Percentiles rank a stretch among this genome's conserved stretches.
Conservation (phyloP, 2,888 invertebrate genomes). For the Ormyrus rosae region DNA sequence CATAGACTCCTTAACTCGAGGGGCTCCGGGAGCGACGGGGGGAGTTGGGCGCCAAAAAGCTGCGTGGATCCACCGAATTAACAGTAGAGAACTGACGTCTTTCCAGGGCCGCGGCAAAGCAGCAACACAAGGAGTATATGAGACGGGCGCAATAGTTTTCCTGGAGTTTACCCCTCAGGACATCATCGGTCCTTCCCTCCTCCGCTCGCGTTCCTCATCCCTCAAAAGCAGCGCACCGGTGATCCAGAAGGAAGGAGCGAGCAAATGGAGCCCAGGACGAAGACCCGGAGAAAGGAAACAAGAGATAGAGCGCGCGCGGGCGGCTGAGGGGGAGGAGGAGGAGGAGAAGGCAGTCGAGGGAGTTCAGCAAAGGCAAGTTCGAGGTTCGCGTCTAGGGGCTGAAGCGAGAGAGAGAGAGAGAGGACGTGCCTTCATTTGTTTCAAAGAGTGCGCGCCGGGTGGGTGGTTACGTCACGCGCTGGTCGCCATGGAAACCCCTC, state of each 20-base stretch:
- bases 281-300: constrained; percentile 56
- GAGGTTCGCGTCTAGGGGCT: constrained; percentile 27
- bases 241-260: constrained; percentile 36
- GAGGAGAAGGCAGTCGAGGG: constrained; percentile 17
- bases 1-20: no score
- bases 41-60: constrained; percentile 20
- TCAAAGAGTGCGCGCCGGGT: constrained; percentile 71
- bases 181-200: constrained; percentile 63
- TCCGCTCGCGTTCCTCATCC: constrained; percentile 45
- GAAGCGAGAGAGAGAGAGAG: constrained; percentile 51
- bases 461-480: constrained; percentile 75
- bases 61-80: constrained; percentile 56
- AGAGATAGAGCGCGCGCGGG: constrained; percentile 51
- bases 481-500: constrained; percentile 73
- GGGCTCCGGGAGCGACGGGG: background rate
- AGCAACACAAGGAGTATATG: no score
- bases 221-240: constrained; percentile 44
- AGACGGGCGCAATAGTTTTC: constrained; percentile 66
- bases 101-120: background rate
- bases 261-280: constrained; percentile 54
- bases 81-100: constrained; percentile 43
- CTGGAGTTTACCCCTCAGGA: constrained; percentile 68
- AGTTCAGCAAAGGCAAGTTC: constrained; percentile 36
- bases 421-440: constrained; percentile 76
- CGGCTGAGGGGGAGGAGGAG: constrained; percentile 53